Conservation (phyloP, 2,888 invertebrate genomes). For the Lasioglossum vierecki region DNA sequence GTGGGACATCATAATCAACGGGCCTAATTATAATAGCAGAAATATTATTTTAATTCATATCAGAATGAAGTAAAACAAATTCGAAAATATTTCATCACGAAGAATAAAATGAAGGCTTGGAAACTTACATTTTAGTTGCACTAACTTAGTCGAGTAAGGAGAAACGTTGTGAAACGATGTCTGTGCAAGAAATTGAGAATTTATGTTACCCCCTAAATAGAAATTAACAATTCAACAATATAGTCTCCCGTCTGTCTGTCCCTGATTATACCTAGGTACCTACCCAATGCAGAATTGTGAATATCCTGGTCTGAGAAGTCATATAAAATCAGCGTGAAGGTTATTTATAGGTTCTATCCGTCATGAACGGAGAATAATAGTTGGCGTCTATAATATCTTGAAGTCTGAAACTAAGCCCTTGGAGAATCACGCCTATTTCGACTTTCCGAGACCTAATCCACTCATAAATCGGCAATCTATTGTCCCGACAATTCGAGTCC, state of each 20-base stretch:
- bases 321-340: background rate
- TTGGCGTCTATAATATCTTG: background rate
- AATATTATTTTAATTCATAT: background rate
- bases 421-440: background rate
- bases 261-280: background rate
- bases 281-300: background rate
- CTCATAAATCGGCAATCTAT: no score
- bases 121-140: background rate
- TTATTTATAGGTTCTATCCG: background rate
- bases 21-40: background rate
- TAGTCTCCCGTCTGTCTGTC: no score
- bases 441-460: no score
- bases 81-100: background rate
- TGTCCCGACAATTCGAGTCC: background rate
- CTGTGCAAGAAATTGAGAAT: no score
- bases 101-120: no score
- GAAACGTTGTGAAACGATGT: no score
- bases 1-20: background rate
- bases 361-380: background rate
- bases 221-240: no score
- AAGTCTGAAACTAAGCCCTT: background rate
- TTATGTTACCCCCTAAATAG: no score
- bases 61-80: background rate
- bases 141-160: no score
- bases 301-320: background rate